Evolutionary conservation across 1,140 invertebrate genomes (phyloP).

Genomic region (Myzus persicae): DNA sequence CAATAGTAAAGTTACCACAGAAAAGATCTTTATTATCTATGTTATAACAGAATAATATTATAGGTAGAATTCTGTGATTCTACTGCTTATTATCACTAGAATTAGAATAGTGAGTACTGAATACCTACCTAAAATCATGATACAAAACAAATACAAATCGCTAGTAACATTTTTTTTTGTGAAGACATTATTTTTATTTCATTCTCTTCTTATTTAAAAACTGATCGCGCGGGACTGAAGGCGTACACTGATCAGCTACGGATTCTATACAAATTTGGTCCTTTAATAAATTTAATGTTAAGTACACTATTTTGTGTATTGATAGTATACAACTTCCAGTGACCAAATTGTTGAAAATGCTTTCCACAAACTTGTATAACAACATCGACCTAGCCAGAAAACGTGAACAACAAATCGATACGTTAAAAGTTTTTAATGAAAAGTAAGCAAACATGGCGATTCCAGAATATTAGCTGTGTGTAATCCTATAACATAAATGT

Average conservation of each 20-base stretch:
- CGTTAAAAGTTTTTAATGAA: constrained; percentile 75
- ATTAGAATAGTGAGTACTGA: not conserved
- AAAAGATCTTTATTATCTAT: too few species aligned
- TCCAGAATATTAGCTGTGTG: not conserved
- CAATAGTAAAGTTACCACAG: too few species aligned
- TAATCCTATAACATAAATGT: not conserved
- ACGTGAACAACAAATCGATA: constrained; percentile 70
- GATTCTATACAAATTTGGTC: not conserved
- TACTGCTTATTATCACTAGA: too few species aligned
- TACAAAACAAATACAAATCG: too few species aligned
- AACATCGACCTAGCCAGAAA: constrained; percentile 2
- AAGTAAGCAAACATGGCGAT: constrained; percentile 64
- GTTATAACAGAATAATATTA: too few species aligned
- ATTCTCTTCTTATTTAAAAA: too few species aligned
- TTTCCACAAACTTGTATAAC: constrained; percentile 28
- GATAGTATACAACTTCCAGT: not conserved
- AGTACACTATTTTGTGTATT: not conserved
- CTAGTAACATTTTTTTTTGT: too few species aligned
- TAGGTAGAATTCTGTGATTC: too few species aligned
- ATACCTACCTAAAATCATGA: too few species aligned
- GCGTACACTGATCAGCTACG: too few species aligned
- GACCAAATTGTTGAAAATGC: constrained; percentile 2
- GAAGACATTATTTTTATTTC: too few species aligned
- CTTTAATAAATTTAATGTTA: not conserved
- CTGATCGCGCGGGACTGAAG: too few species aligned